These are phyloP conservation scores for Gymnobelideus leadbeateri DNA, from an alignment of 2,113 vertebrate genomes.

Conservation along the genomic window DNA sequence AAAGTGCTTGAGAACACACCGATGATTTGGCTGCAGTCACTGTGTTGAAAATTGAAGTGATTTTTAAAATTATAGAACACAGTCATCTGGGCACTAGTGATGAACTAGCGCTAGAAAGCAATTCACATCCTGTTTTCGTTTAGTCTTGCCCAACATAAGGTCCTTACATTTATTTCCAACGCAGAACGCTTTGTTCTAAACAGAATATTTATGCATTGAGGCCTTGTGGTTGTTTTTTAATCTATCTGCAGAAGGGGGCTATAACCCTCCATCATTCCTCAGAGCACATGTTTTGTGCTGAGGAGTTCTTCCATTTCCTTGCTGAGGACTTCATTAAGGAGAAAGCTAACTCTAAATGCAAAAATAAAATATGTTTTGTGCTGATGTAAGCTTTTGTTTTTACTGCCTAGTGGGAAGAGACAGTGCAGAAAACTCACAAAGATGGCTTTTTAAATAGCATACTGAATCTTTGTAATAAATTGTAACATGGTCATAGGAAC, in stretches of 20 bases:
- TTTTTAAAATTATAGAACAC: constrained; percentile 66
- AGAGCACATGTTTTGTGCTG: constrained; percentile 1
- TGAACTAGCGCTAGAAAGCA: constrained; percentile 26
- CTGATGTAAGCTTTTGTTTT: neutral
- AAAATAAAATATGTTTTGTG: constrained; percentile 31
- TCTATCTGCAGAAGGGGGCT: constrained; percentile 53
- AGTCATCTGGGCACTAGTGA: constrained; percentile 57
- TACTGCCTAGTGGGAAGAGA: neutral
- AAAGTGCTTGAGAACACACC: constrained; percentile 45
- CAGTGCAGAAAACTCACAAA: neutral
- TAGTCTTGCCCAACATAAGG: constrained; percentile 51
- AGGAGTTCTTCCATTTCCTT: neutral
- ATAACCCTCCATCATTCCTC: constrained; percentile 56
- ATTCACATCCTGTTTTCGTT: constrained; percentile 55
- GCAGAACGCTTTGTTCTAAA: constrained; percentile 51
- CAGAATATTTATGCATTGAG: constrained; percentile 53
- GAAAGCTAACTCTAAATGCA: constrained; percentile 52
- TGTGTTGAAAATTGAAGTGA: constrained; percentile 71
- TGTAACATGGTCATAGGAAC: neutral
- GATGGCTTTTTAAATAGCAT: constrained; percentile 20
- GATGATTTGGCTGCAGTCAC: constrained; percentile 59
- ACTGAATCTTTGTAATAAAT: constrained; percentile 19
- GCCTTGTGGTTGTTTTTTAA: constrained; percentile 20
- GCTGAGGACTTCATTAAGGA: constrained; percentile 44
- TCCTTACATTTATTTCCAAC: constrained; percentile 63